These are phyloP conservation scores for Pachypeltis micranthus DNA, from an alignment of 1,140 invertebrate genomes.

Conservation along the genomic window DNA sequence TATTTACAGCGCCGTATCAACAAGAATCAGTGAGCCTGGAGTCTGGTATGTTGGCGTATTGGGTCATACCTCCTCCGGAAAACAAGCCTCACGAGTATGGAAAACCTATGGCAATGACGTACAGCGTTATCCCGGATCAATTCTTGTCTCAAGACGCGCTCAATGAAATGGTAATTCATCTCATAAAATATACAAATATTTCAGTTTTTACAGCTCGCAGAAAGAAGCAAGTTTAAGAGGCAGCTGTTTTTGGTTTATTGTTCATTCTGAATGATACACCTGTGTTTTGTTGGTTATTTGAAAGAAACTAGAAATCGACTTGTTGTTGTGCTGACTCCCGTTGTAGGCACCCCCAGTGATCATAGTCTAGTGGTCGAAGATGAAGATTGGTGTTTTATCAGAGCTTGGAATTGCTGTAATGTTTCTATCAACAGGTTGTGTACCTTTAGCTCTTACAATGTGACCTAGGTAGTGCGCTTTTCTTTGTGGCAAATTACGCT, in stretches of 20 bases:
- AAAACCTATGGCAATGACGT: constrained; percentile 77
- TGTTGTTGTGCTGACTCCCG: too few species aligned
- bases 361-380: too few species aligned
- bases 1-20: constrained; percentile 70
- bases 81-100: constrained; percentile 82
- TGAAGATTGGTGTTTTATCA: too few species aligned
- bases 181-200: neutral
- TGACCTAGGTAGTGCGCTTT: too few species aligned
- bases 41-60: constrained; percentile 74
- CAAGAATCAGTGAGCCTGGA: constrained; percentile 61
- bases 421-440: too few species aligned
- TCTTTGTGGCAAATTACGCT: too few species aligned
- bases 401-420: too few species aligned
- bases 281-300: too few species aligned
- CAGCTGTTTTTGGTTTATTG: constrained; percentile 16
- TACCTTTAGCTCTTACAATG: too few species aligned
- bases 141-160: constrained; percentile 69
- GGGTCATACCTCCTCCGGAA: constrained; percentile 89
- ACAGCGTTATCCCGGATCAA: constrained; percentile 68
- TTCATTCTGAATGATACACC: too few species aligned
- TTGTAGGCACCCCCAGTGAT: too few species aligned
- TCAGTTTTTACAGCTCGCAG: neutral
- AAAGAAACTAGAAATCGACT: too few species aligned
- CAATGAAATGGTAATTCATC: constrained; percentile 70
- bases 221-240: neutral